Evolutionary conservation across 2,888 invertebrate genomes (phyloP), one percentile per base, ranked within the genome.

Genomic region (Lordiphosa andalusiaca): DNA sequence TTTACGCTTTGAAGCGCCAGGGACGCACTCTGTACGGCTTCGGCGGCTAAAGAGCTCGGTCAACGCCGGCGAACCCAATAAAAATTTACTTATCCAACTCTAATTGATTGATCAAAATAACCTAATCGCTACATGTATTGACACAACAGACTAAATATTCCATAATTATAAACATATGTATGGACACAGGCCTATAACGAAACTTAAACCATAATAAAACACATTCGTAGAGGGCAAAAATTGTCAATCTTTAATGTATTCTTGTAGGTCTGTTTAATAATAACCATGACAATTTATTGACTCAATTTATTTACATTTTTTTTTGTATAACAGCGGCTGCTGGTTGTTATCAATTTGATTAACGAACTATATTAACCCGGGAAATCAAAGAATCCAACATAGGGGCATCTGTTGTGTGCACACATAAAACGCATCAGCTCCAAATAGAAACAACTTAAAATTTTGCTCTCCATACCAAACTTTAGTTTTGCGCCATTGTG

Each of bases 1-100:
- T 96, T 46, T 96, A 95, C 85, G 95, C 95, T n/a, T 88, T 95
- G 83, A 95, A 96, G 87, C 91, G 95, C 48, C 95, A 95, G 90
- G 95, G 95, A 4, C 91, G 95, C 73, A 95, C 95, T 62, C 89
- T 96, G 9, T 95, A 95, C 89, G 95, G 95, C 56, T 95, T 95
- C 83, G 94, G 94, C 46, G 94, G 94, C 68, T 93, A 91, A 90
- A 77, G 37, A 9, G 30, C 9, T 7, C 30, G 6, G 23, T 30
- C 9, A 10, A 16, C 16, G 16, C 16, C 16, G 2, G 16, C 16
- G 16, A 16, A 16, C 16, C 16, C 16, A 16, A 16, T 2, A 30
- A 30, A 30, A 30, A 10, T 9, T 30, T 9, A 9, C 30, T 30
- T 30, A 30, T 30, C 9, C 30, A 38, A 39, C 25, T 40, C 39